These are phyloP conservation scores for Nannoperca obscura DNA, from an alignment of 2,797 vertebrate genomes.

Conservation along the genomic window DNA sequence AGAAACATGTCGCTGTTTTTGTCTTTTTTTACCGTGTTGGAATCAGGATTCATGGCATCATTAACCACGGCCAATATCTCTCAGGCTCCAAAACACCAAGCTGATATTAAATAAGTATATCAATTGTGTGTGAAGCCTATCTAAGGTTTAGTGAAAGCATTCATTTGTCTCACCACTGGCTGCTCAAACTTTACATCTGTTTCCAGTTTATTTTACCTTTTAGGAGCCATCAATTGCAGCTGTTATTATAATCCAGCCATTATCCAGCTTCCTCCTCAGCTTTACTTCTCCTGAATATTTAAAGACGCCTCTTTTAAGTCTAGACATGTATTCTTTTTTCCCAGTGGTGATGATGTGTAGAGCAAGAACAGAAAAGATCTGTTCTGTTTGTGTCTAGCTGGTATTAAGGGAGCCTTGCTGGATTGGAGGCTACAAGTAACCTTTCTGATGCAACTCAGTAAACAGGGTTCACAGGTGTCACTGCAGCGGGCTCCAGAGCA, in stretches of 20 bases:
- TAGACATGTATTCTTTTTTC: conserved; percentile 39
- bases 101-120: conserved; percentile 79
- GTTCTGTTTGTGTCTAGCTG: conserved; percentile 47
- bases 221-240: conserved; percentile 30
- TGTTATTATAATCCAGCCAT: conserved; percentile 71
- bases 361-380: conserved; percentile 45
- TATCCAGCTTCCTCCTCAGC: conserved; percentile 57
- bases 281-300: conserved; percentile 45
- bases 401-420: conserved; percentile 51
- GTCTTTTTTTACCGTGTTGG: conserved; percentile 15
- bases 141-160: conserved; percentile 53
- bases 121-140: conserved; percentile 65
- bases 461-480: conserved; percentile 76
- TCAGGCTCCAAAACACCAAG: conserved; percentile 54
- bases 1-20: conserved; percentile 52
- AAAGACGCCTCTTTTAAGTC: conserved; percentile 59
- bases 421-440: conserved; percentile 56
- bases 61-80: conserved; percentile 75
- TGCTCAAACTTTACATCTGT: conserved; percentile 51
- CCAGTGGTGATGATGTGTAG: conserved; percentile 23
- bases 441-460: conserved; percentile 63
- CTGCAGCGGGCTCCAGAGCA: conserved; percentile 48
- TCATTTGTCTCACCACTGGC: conserved; percentile 66
- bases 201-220: conserved; percentile 54
- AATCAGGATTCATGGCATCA: conserved; percentile 79